Evolutionary conservation across 2,797 vertebrate genomes (phyloP), one percentile per base, ranked within the genome.

Genomic region (Sebastiscus tertius): DNA sequence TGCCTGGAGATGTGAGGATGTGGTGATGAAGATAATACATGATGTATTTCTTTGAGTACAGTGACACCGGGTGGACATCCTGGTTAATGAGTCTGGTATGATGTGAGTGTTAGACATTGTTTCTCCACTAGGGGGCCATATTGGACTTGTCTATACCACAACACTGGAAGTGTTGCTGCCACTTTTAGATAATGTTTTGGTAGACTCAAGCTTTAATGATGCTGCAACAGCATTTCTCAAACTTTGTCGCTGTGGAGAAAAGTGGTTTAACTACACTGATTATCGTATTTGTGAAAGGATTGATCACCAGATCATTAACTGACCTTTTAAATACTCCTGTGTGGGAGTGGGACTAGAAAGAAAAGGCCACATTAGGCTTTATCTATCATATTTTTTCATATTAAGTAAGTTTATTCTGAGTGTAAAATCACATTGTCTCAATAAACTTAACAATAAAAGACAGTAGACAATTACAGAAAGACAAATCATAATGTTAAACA

Each of bases 61-160:
- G 84, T 64, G 93, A 81, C 94, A 85, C 81, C 94, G 95, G 76
- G 79, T 93, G 95, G 92, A 72, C n/a, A 65, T 13, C 8, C 18
- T 18, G 14, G 42, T 3, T 55, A 46, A 34, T 1, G 20, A 2
- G 0, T 11, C 11, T 29, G 27, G 14, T 22, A 8, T 9, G 3
- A 1, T 12, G 6, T 29, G 29, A 2, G 2, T n/a, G 26, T 42
- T 46, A 8, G 4, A 10, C 12, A 0, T 5, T 46, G 1, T 64
- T 56, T 58, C 4, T 84, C 88, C 93, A 84, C 83, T 9, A 80
- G 88, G 52, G 68, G 83, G 88, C 59, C 2, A 3, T 7, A 24
- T 72, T 69, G 68, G 34, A 55, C 72, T 61, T 34, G 2, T 27
- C 11, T 16, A 5, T 0, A n/a, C 5, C 52, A 10, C 8, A 18